These are phyloP conservation scores for Spondyliosoma cantharus DNA, from an alignment of 2,797 vertebrate genomes.

Conservation along the genomic window DNA sequence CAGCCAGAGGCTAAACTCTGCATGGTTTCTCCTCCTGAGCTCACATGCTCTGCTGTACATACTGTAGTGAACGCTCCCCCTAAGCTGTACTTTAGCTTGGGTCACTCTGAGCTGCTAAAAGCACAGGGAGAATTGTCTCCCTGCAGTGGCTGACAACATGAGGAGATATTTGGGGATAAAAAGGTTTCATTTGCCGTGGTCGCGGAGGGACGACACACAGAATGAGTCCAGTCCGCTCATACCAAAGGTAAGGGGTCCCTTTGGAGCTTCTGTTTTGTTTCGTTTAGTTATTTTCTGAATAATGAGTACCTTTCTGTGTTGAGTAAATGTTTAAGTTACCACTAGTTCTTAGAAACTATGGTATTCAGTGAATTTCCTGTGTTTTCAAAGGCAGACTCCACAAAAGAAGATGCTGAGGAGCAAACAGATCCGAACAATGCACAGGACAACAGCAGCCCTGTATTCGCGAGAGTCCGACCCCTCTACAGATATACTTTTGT, in stretches of 20 bases:
- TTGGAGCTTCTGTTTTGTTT: not conserved
- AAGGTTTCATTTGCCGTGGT: constrained; percentile 68
- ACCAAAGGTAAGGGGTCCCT: constrained; percentile 82
- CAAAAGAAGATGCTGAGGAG: constrained; percentile 46
- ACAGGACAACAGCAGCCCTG: not conserved
- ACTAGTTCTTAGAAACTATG: not conserved
- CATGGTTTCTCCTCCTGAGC: constrained; percentile 51
- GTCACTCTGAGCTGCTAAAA: constrained; percentile 34
- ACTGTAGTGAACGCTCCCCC: constrained; percentile 14
- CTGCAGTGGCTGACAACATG: constrained; percentile 65
- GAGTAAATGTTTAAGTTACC: not conserved
- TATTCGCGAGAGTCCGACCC: not conserved
- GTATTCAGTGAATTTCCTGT: constrained; percentile 29
- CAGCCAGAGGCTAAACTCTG: constrained; percentile 58
- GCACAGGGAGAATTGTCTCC: constrained; percentile 31
- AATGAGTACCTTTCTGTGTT: not conserved
- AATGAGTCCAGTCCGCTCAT: constrained; percentile 85
- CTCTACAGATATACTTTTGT: constrained; percentile 46
- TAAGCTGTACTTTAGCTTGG: constrained; percentile 25
- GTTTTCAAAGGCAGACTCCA: constrained; percentile 62
- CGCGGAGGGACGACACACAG: constrained; percentile 40
- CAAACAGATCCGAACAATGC: constrained; percentile 24
- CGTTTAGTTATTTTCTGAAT: not conserved
- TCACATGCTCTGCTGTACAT: constrained; percentile 66
- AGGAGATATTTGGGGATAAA: constrained; percentile 54